Evolutionary conservation across 2,888 invertebrate genomes (phyloP), one percentile per base, ranked within the genome.

Genomic region (Microctonus hyperodae): DNA sequence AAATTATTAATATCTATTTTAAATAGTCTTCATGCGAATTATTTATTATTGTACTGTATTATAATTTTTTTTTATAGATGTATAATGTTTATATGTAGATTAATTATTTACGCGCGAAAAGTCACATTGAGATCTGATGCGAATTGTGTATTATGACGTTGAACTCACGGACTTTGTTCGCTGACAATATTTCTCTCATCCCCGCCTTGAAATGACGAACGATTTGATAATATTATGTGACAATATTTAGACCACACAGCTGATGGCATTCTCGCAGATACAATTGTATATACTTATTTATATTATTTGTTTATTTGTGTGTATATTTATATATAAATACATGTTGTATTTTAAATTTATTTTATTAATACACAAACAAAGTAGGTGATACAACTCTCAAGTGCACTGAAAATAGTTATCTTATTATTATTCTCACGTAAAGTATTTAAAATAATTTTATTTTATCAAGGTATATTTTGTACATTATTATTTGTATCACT

Each of bases 231-330:
- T 37, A 37, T 37, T 37, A 37, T 37, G 11, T 13, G 31, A 62
- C 51, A 51, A 62, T n/a, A 53, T 53, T 53, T 28, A n/a, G 51
- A 62, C 51, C 61, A 62, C n/a, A n/a, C n/a, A n/a, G n/a, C 61
- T 50, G 50, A 51, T 51, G 22, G 35, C 61, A 31, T 62, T 33
- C 2, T 3, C 51, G 23, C 23, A 53, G 53, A 4, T 20, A 33
- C 35, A 53, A 53, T 62, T 53, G 35, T 53, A 20, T 53, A 51
- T 33, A 13, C 33, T 28, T 28, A 5, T 28, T 28, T 28, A 33
- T 33, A 33, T 33, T 20, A 33, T n/a, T n/a, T 33, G 20, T 20
- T 16, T 44, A 7, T 13, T 13, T 1, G 25, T 35, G 25, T 35
- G 35, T 16, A n/a, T 59, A 16, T 48, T 59, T 28, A 53, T 53